Conservation (phyloP, 1,140 invertebrate genomes). For the Doryteuthis pealeii region DNA sequence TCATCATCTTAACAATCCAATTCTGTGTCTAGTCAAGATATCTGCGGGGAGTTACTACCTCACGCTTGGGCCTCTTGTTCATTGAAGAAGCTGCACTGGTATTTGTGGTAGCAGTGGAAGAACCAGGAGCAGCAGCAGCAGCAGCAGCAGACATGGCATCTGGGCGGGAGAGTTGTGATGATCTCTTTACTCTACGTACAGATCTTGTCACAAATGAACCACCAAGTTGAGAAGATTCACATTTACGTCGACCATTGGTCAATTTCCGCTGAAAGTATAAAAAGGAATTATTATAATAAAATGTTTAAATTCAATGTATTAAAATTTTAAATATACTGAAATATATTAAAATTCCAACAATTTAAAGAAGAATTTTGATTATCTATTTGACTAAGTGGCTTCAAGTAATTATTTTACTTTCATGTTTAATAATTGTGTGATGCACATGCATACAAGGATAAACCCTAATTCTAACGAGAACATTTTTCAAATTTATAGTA, state of each 20-base stretch:
- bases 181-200: conserved; percentile 28
- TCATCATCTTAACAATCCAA: too few relatives aligned
- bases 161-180: conserved; percentile 1
- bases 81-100: conserved; percentile 2
- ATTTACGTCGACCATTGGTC: neutral
- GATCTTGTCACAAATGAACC: conserved; percentile 26
- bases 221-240: neutral
- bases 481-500: too few relatives aligned
- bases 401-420: too few relatives aligned
- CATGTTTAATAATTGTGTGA: too few relatives aligned
- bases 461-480: too few relatives aligned
- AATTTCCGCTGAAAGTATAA: neutral
- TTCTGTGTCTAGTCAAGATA: conserved; percentile 39
- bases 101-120: neutral
- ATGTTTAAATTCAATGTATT: too few relatives aligned
- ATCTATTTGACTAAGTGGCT: too few relatives aligned
- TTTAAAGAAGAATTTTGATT: too few relatives aligned
- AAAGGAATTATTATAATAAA: too few relatives aligned
- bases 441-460: too few relatives aligned
- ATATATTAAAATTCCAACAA: too few relatives aligned
- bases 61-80: conserved; percentile 41
- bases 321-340: too few relatives aligned
- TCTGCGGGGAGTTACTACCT: conserved; percentile 53
- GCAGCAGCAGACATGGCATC: neutral
- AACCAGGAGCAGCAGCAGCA: neutral